phyloP scores from a whole-genome alignment of 2,888 invertebrate genomes.

The Amblyteles armatorius region DNA sequence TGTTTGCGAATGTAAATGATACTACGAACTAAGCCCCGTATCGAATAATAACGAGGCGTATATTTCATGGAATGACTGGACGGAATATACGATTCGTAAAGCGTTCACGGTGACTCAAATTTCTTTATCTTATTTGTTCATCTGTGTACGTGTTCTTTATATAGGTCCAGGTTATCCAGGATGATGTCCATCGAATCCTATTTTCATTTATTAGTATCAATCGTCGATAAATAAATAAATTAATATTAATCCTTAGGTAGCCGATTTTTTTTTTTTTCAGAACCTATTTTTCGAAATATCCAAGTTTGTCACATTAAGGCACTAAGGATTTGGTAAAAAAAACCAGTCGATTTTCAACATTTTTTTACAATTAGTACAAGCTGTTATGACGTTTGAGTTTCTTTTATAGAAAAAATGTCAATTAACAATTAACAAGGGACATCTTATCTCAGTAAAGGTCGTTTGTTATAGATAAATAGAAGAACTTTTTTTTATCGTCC shows the following conservation, averaged over 20 bases:
- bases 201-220: not conserved
- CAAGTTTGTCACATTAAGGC: not conserved
- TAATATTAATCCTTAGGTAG: too few species aligned
- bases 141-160: constrained; percentile 16
- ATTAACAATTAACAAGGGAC: too few species aligned
- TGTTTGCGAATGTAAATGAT: constrained; percentile 46
- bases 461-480: too few species aligned
- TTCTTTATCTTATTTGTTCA: constrained; percentile 33
- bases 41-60: constrained; percentile 50
- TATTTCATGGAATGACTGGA: constrained; percentile 38
- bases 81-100: constrained; percentile 47
- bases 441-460: too few species aligned
- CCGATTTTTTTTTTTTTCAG: not conserved
- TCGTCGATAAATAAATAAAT: not conserved
- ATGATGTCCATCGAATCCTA: constrained; percentile 10
- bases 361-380: too few species aligned
- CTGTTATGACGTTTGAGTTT: too few species aligned
- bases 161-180: constrained; percentile 5
- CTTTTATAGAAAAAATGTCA: too few species aligned
- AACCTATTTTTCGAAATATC: not conserved
- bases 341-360: too few species aligned
- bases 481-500: too few species aligned
- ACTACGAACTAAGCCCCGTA: constrained; percentile 34
- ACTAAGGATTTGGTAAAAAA: not conserved
- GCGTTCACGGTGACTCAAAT: constrained; percentile 15